Base-by-base conservation (phyloP, 1,140 invertebrate species). In the Hermetia illucens region DNA sequence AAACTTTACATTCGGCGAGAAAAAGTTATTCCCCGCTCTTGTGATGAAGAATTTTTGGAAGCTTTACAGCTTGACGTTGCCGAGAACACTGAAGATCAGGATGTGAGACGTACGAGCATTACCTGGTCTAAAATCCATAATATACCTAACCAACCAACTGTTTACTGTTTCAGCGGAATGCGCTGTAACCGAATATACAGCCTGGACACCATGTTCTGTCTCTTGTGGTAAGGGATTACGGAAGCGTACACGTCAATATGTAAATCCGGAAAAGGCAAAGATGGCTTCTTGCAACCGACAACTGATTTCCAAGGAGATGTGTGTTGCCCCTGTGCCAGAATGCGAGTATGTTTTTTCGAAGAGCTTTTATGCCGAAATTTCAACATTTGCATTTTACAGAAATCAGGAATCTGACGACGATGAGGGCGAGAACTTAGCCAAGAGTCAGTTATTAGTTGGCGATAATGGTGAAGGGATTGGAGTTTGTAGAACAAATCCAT, bases 161-260 rank as follows among this genome's bases (percentile, higher is more conserved):
- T 36, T 40, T 21, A 39, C 13, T 38, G 34, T 54, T 59, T 15
- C 47, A 83, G 82, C 77, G 39, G 82, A 86, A 56, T 91, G 86
- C 58, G 71, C 66, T 4, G 79, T 83, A 5, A 73, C 72, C 2
- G 75, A 79, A 19, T 90, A 81, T 63, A 69, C 70, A 2, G 52
- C 69, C 12, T 92, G 83, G 83, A 79, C 75, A 15, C 59, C 69
- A 2, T 92, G 88, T 60, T 88, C 85, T 1, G 87, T 85, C 27
- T 74, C 70, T 12, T 92, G 88, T 58, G 88, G 89, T 12, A 91
- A 91, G 68, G 89, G 88, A 3, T 64, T 89, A 30, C 70, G 81
- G 45, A 86, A 87, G 77, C 70, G 87, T 43, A 73, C 65, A 17
- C 66, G 88, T 38, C 63, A 74, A 41, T 92, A 87, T 59, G 50